Evolutionary conservation across 2,797 vertebrate species (phyloP), one percentile per base, ranked within the genome.

Genomic region (Brachyrhaphis roseni): DNA sequence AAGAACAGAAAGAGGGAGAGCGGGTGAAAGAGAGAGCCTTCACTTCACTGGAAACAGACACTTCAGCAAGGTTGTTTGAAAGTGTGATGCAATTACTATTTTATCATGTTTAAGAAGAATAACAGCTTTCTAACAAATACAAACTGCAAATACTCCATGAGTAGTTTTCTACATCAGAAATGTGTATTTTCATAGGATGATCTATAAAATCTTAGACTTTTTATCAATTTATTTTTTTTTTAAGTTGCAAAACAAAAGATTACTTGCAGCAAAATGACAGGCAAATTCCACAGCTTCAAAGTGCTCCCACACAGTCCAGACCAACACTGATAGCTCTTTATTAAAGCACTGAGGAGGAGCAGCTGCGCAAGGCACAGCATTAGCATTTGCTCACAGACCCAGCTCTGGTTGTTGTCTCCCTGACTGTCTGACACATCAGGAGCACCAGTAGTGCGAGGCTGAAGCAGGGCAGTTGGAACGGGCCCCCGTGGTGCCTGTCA

Each of bases 401-500:
- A 82, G 88, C 84, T 83, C 89, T 84, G 85, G 89, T 83, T 72
- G 84, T 85, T 90, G 91, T 91, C 90, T 92, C 89, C 89, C 88
- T 57, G 80, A 86, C 91, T 90, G 91, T 92, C 91, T 93, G 93
- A 95, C 93, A 94, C 94, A 93, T 93, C 90, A 86, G 89, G 78
- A 88, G 89, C 84, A 73, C 82, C 88, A 83, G 85, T 82, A 83
- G 86, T 82, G 34, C 76, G 72, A 82, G 82, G 81, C 90, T 85
- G 89, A 85, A 89, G 91, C 70, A 10, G 89, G 86, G 90, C 91
- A 88, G 91, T 93, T 88, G 78, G 90, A 45, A 5, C 88, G 93
- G 91, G 90, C 90, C 92, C 68, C 93, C n/a, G 80, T 92, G 94
- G 93, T 94, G 95, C 92, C 94, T 95, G 95, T 95, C 95, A 96